Evolutionary conservation across 2,797 vertebrate species (phyloP), one percentile per base, ranked within the genome.

Genomic region (Paguma larvata): DNA sequence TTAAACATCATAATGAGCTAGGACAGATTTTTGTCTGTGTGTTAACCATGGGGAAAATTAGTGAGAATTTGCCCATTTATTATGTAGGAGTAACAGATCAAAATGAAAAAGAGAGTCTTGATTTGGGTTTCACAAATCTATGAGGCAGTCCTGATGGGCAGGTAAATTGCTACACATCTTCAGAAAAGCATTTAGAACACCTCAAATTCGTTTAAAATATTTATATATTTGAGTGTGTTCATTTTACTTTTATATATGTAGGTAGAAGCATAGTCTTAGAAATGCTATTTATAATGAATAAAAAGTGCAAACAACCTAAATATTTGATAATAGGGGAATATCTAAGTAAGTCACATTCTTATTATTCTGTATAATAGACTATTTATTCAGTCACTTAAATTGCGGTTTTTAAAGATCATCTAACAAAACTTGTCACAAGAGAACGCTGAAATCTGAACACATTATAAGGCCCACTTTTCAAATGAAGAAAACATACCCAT

Each of bases 281-380:
- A 83, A 86, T 86, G 23, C 44, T 89, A 92, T 51, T 95, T 72
- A 86, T 41, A 94, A 91, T 75, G 34, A 96, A 86, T 82, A 93
- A 89, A 93, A 95, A 75, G 79, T 84, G 7, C 25, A 88, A 85
- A 30, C 41, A 93, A 75, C 9, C 18, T 91, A 93, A 89, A 68
- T 91, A 75, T 68, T 56, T 51, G 79, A 83, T 15, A 91, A 82
- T 34, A 90, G 30, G 18, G 32, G 4, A 91, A 63, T 91, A 79
- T 85, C 89, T 82, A 67, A 94, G 72, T 90, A 65, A 62, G 34
- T 89, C 78, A 95, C 41, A 86, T 63, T 89, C 63, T 95, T 93
- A 89, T 59, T 88, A 82, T 86, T 91, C 23, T 65, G 6, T 77
- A n/a, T 84, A 89, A 89, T 13, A 93, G 15, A 85, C 91, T 84